Evolutionary conservation across 2,888 invertebrate species (phyloP).

Genomic region (Heliconius erato): DNA sequence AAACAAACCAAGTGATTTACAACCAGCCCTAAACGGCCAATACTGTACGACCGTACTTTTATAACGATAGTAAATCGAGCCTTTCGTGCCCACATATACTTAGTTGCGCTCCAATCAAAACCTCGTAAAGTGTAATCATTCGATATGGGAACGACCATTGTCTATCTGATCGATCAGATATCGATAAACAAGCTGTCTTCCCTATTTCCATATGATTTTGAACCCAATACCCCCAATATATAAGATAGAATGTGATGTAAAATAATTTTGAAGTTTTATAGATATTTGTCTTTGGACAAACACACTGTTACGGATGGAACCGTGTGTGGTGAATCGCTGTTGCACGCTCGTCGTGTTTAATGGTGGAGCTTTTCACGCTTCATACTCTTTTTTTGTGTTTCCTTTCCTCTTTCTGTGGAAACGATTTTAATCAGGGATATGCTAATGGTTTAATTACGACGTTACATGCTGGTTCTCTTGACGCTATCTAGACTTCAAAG

Average conservation of each 20-base stretch:
- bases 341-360: constrained; percentile 51
- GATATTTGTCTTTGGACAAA: constrained; percentile 70
- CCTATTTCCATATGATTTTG: constrained; percentile 18
- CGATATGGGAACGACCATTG: constrained; percentile 79
- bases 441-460: constrained; percentile 44
- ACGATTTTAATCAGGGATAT: constrained; percentile 20
- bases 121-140: constrained; percentile 79
- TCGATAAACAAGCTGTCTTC: constrained; percentile 55
- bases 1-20: constrained; percentile 60
- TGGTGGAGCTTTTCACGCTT: constrained; percentile 44
- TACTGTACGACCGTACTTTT: constrained; percentile 67
- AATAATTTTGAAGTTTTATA: neutral
- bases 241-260: neutral
- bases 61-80: constrained; percentile 77
- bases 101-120: constrained; percentile 80
- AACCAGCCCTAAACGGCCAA: constrained; percentile 70
- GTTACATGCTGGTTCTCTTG: neutral
- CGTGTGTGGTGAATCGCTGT: constrained; percentile 70
- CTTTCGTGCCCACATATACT: constrained; percentile 78
- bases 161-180: constrained; percentile 67
- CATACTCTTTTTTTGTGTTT: constrained; percentile 38
- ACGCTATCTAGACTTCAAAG: neutral
- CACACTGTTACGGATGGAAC: constrained; percentile 72
- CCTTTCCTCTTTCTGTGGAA: constrained; percentile 28
- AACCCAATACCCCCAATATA: neutral